These are phyloP conservation scores for Delichon dasypus DNA, from an alignment of 2,797 vertebrate genomes.

Conservation along the genomic window DNA sequence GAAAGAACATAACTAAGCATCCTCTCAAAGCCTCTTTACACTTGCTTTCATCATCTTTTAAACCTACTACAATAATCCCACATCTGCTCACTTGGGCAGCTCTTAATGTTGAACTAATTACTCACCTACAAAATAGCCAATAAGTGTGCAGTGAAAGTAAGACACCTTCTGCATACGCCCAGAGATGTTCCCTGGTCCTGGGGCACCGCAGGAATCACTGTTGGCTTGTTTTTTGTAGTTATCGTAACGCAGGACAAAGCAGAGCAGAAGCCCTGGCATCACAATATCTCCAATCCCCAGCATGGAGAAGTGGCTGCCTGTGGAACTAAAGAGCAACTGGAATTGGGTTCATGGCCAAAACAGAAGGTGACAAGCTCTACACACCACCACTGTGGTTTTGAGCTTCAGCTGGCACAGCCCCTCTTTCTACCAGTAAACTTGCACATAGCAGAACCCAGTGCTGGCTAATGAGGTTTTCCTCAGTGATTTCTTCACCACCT, in stretches of 20 bases:
- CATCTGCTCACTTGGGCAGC: not conserved
- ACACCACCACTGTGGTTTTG: not conserved
- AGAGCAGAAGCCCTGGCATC: slow-evolving; percentile 96
- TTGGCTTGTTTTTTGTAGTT: slow-evolving; percentile 98
- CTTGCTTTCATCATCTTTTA: slow-evolving; percentile 27
- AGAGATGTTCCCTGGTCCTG: slow-evolving; percentile 84
- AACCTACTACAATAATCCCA: slow-evolving; percentile 6
- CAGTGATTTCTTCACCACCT: not conserved
- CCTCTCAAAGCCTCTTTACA: slow-evolving; percentile 27
- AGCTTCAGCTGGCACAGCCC: not conserved
- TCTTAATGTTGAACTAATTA: not conserved
- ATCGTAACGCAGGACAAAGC: slow-evolving; percentile 97
- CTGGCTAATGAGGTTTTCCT: not conserved
- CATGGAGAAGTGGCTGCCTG: slow-evolving; percentile 99
- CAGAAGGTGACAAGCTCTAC: not conserved
- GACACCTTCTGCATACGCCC: slow-evolving; percentile 99
- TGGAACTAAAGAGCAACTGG: slow-evolving; percentile 82
- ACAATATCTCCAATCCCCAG: slow-evolving; percentile 98
- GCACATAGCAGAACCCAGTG: not conserved
- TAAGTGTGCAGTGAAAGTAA: slow-evolving; percentile 99
- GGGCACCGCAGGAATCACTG: slow-evolving; percentile 80
- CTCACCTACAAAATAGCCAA: slow-evolving; percentile 99
- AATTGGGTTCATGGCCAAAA: not conserved
- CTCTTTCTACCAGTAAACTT: not conserved
- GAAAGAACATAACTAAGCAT: not conserved